Evolutionary conservation across 1,140 invertebrate genomes (phyloP).

Genomic region (Nilaparvata lugens): DNA sequence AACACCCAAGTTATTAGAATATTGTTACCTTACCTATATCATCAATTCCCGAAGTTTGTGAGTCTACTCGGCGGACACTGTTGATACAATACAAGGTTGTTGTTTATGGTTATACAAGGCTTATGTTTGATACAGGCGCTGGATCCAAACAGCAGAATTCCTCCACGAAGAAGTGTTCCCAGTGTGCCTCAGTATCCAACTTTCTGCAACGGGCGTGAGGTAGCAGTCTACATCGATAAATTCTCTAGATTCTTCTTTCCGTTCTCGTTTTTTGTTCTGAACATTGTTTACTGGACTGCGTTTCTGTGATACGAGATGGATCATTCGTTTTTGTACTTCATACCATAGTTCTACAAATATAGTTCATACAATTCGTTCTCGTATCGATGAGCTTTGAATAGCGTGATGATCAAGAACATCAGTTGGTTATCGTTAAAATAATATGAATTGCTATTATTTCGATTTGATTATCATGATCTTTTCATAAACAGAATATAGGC

Average conservation of each 20-base stretch:
- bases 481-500: no score
- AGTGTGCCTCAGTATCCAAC: conserved; percentile 63
- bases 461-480: no score
- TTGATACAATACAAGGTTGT: neutral
- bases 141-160: conserved; percentile 39
- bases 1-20: no score
- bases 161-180: conserved; percentile 23
- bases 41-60: neutral
- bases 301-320: conserved; percentile 43
- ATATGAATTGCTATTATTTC: no score
- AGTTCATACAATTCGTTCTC: neutral
- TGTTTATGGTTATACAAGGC: neutral
- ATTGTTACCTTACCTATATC: no score
- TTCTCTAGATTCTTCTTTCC: conserved; percentile 81
- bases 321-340: neutral
- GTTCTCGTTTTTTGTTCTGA: conserved; percentile 78
- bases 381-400: no score
- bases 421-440: no score
- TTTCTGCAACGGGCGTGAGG: conserved; percentile 73
- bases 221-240: conserved; percentile 76
- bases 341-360: neutral
- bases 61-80: neutral
- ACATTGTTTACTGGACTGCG: conserved; percentile 81
- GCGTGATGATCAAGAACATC: no score
- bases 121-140: conserved; percentile 32